Base-by-base conservation (phyloP, 2,113 vertebrate genomes). In the Columba janthina region DNA sequence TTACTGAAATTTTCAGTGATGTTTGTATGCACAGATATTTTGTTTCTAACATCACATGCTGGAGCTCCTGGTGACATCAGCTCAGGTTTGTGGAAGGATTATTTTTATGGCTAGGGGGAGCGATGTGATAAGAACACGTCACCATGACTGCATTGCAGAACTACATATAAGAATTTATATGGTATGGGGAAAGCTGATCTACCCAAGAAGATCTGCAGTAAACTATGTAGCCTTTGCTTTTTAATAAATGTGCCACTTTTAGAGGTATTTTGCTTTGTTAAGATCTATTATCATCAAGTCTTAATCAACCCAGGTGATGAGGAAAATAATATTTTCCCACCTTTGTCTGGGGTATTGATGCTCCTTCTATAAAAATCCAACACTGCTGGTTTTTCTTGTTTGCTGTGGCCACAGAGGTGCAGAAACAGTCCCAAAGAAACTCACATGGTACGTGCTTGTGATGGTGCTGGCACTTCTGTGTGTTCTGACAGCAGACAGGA, bases 61-160 rank as follows among this genome's bases (percentile, higher is more conserved):
- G 70, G 40, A 75, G 44, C n/a, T 89, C 34, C 44, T 85, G 74
- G 34, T 89, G 77, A 85, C 78, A 89, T 70, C 77, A 71, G 54
- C 51, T 82, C 19, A 17, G 71, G 34, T 46, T 36, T 90, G 72
- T 85, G 36, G 60, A 10, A 86, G 72, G 87, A 74, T 90, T 90
- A 54, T 93, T 94, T 95, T 90, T 90, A n/a, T 75, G 61, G 44
- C 65, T 77, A 25, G 28, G 31, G 57, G 78, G 50, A 54, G 73
- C 13, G 80, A 90, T 40, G 28, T 73, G 82, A 29, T 86, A 62
- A 64, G 88, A 89, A 81, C 61, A 50, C 6, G 4, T 94, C 82
- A 85, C 62, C 70, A 22, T 12, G 77, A 65, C 85, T 92, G 74
- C 91, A 75, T 40, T 97, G 95, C 88, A 93, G 93, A 95, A 71